Evolutionary conservation across 2,797 vertebrate species (phyloP), one percentile per base, ranked within the genome.

Genomic region (Catostomus latipinnis): DNA sequence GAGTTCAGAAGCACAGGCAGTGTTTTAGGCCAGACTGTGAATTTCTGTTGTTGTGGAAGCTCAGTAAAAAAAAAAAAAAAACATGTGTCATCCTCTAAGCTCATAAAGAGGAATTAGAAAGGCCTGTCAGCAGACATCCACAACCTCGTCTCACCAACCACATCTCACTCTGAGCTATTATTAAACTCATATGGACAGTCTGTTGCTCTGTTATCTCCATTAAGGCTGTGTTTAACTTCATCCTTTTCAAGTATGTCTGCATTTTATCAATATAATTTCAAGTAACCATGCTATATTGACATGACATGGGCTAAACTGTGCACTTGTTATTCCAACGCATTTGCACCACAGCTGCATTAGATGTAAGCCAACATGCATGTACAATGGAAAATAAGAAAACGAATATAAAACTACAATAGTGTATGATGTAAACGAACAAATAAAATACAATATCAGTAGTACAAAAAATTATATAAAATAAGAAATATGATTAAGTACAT

Each of bases 51-150:
- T 66, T 50, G 65, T 70, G 43, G 2, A 79, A 71, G 60, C 69
- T 71, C 71, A 69, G 63, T 78, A 75, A 78, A 80, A 22, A 22
- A 22, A 22, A 22, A 22, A 22, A 22, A 22, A 86, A 76, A 61
- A 48, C 80, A 52, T 18, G n/a, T 50, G 85, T 73, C 80, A 82
- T 80, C 63, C 74, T 85, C 84, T 91, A 90, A 92, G 87, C 87
- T 86, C 86, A 90, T 91, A 83, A 91, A 87, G 86, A 71, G 71
- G 86, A 81, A 89, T 91, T 88, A 88, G 78, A 79, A 58, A 70
- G 84, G 74, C 70, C 80, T 8, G 78, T 65, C 81, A 61, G 71
- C 69, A 88, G 76, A 74, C 82, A 69, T 82, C 78, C 86, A 58
- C 22, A 74, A 87, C 80, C 63, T 66, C 13, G 81, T 69, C 75